These are phyloP conservation scores for Eupithecia inturbata DNA, from an alignment of 2,888 invertebrate genomes.

Conservation along the genomic window DNA sequence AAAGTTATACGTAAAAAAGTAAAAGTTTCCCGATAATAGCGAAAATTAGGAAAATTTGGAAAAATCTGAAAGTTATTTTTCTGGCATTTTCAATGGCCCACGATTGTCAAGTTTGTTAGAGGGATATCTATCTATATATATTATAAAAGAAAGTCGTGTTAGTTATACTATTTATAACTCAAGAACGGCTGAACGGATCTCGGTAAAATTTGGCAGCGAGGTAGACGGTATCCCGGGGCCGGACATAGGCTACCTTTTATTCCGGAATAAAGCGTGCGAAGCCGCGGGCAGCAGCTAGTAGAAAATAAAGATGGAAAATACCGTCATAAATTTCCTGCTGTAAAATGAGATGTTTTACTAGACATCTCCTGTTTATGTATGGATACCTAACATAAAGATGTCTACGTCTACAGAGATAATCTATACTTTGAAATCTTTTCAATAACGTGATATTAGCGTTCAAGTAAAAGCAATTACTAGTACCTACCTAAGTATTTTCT, in stretches of 20 bases:
- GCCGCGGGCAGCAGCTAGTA: too few species aligned
- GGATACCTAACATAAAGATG: background rate
- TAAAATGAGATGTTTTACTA: background rate
- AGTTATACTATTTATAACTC: too few species aligned
- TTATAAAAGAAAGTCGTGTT: too few species aligned
- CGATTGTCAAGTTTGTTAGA: background rate
- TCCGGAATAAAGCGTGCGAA: too few species aligned
- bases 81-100: background rate
- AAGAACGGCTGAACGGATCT: too few species aligned
- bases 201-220: too few species aligned
- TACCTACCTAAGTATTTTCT: slow-evolving; percentile 31
- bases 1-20: background rate
- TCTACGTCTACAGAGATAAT: slow-evolving; percentile 5
- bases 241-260: too few species aligned
- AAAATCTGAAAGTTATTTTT: too few species aligned
- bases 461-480: slow-evolving; percentile 30
- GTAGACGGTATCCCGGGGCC: too few species aligned
- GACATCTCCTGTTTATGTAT: background rate
- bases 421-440: slow-evolving; percentile 25
- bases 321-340: background rate
- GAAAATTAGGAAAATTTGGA: too few species aligned
- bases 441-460: slow-evolving; percentile 30
- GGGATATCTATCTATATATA: too few species aligned
- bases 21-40: too few species aligned
- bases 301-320: background rate